Percentiles rank a stretch among this genome's conserved stretches.
Conservation (phyloP, 2,797 vertebrate genomes). For the Mormyrus hasselquistii region DNA sequence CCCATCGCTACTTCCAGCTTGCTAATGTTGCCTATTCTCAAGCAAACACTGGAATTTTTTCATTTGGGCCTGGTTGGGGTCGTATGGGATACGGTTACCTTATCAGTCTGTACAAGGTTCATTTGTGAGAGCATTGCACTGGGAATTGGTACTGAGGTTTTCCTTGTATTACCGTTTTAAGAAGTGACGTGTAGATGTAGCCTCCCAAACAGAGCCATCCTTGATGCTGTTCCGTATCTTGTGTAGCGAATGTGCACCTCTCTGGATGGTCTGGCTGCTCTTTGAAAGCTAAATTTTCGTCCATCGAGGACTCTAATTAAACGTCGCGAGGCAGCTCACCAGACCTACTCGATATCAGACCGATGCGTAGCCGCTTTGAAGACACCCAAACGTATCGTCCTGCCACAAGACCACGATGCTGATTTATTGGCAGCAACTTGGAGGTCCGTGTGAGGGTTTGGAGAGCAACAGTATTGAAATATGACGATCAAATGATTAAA, state of each 20-base stretch:
- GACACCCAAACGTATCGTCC: not conserved
- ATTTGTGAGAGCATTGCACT: slow-evolving; percentile 4
- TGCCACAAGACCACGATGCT: not conserved
- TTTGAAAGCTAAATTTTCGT: not conserved
- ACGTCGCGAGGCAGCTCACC: not conserved
- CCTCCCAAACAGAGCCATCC: not conserved
- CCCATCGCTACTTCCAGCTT: not conserved
- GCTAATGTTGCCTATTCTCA: not conserved
- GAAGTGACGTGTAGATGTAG: not conserved
- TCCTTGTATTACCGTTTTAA: not conserved
- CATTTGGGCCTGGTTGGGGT: not conserved
- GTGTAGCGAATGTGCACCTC: not conserved
- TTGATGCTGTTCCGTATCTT: not conserved
- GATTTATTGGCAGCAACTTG: not conserved
- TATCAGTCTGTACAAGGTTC: slow-evolving; percentile 7
- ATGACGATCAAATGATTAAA: not conserved
- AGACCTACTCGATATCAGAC: not conserved
- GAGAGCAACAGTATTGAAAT: not conserved
- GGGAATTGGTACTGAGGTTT: not conserved
- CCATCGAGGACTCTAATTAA: not conserved
- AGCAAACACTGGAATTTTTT: slow-evolving; percentile 11
- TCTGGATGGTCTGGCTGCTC: not conserved
- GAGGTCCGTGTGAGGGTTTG: not conserved
- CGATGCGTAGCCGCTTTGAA: not conserved
- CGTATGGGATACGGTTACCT: not conserved